Percentiles rank a stretch among this genome's conserved stretches.
Evolutionary conservation across 2,888 invertebrate species (phyloP).

Genomic region (Lasioglossum calceatum): DNA sequence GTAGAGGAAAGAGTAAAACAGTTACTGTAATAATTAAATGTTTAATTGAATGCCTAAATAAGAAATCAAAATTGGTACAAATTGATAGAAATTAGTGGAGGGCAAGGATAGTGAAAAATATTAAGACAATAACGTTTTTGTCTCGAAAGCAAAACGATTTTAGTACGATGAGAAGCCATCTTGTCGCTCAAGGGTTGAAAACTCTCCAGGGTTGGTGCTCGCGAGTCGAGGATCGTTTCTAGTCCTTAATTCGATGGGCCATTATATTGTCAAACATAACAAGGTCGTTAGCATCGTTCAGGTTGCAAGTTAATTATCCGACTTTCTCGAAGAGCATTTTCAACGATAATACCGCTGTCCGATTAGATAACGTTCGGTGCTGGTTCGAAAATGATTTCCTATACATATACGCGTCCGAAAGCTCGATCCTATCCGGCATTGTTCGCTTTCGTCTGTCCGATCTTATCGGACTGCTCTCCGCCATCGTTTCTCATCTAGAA

Average conservation of each 20-base stretch:
- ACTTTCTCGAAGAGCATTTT: background rate
- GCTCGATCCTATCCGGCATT: background rate
- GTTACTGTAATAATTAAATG: too few species aligned
- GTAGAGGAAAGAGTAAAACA: too few species aligned
- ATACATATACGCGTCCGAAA: background rate
- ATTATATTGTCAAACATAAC: background rate
- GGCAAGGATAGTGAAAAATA: background rate
- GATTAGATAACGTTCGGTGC: conserved; percentile 26
- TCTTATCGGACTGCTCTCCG: background rate
- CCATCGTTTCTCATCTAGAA: conserved; percentile 14
- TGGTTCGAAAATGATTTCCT: conserved; percentile 9
- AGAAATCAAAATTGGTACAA: background rate
- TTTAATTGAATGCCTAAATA: background rate
- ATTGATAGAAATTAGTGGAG: background rate
- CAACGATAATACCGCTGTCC: background rate
- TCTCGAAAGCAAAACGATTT: background rate
- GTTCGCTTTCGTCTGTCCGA: background rate
- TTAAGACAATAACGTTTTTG: background rate
- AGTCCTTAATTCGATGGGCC: background rate
- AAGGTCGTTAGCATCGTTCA: background rate
- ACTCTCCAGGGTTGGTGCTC: background rate
- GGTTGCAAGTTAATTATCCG: conserved; percentile 23
- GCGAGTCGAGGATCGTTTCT: background rate
- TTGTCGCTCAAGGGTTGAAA: background rate
- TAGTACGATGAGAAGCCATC: background rate